Evolutionary conservation across 2,888 invertebrate genomes (phyloP).

Genomic region (Mongoloraphidia duomilia): DNA sequence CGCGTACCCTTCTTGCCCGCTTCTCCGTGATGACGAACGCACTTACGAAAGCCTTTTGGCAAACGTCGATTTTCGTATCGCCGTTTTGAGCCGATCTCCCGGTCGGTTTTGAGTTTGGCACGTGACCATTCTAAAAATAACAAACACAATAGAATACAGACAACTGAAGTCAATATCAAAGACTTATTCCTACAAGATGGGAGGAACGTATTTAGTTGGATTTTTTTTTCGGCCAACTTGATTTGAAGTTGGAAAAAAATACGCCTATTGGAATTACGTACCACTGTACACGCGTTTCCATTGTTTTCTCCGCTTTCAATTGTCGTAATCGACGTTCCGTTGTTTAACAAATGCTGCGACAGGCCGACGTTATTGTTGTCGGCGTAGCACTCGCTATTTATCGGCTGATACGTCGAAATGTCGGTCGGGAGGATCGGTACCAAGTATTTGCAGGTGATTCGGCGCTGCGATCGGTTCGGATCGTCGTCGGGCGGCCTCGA

Average conservation of each 20-base stretch:
- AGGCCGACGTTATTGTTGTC: slow-evolving; percentile 2
- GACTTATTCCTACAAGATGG: too few species aligned
- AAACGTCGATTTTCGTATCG: slow-evolving; percentile 30
- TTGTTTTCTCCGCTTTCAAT: neutral
- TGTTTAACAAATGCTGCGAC: slow-evolving; percentile 1
- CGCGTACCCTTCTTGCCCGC: slow-evolving; percentile 33
- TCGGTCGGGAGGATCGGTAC: slow-evolving; percentile 27
- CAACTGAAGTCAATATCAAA: too few species aligned
- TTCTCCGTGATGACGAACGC: slow-evolving; percentile 39
- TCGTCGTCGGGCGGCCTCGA: slow-evolving; percentile 24
- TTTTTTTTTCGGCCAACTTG: too few species aligned
- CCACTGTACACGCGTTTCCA: neutral
- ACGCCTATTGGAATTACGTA: neutral
- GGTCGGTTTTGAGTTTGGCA: too few species aligned
- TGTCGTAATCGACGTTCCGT: neutral
- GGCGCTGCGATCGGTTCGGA: slow-evolving; percentile 25
- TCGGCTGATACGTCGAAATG: slow-evolving; percentile 9
- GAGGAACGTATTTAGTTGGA: too few species aligned
- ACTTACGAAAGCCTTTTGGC: slow-evolving; percentile 39
- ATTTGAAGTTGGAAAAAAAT: too few species aligned
- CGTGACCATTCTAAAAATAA: too few species aligned
- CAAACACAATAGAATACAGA: too few species aligned
- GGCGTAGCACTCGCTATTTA: slow-evolving; percentile 1
- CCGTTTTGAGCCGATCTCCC: neutral
- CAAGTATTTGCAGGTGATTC: slow-evolving; percentile 37